A percentile compares a stretch with the other conserved stretches of the same genome.
Evolutionary conservation across 2,113 vertebrate genomes (phyloP).

Genomic region (Nycticryphes semicollaris): DNA sequence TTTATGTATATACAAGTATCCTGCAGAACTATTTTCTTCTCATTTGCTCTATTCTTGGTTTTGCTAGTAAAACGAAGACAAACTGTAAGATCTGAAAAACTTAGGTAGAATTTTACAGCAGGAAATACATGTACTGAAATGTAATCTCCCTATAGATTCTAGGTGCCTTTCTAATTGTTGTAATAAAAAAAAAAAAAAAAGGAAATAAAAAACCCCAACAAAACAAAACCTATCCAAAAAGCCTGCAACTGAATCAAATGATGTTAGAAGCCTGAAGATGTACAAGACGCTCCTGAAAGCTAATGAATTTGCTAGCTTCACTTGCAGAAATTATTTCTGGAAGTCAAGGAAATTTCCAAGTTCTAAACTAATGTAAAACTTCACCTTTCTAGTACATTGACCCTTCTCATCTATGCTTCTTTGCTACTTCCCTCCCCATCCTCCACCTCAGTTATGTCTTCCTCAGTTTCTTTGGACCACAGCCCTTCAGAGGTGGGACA

Average conservation of each 20-base stretch:
- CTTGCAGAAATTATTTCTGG: neutral
- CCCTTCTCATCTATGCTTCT: rapidly evolving
- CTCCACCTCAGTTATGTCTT: neutral
- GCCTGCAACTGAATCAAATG: neutral
- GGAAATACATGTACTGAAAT: neutral
- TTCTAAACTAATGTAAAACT: neutral
- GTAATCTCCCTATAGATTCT: neutral
- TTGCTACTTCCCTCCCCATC: neutral
- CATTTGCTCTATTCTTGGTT: neutral
- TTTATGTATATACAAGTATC: neutral
- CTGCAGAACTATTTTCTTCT: neutral
- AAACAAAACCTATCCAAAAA: neutral
- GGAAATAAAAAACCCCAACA: too few species aligned
- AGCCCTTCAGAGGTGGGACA: neutral
- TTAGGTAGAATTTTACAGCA: neutral
- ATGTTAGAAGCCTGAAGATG: neutral
- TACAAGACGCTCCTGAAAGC: neutral
- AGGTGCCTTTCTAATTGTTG: neutral
- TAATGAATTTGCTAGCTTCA: neutral
- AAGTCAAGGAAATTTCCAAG: neutral
- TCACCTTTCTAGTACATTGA: neutral
- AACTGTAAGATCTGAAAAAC: neutral
- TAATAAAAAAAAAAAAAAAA: neutral
- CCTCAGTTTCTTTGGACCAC: neutral
- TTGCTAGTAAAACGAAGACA: neutral